Evolutionary conservation across 2,888 invertebrate species (phyloP), one percentile per base, ranked within the genome.

Genomic region (Melinopterus prodromus): DNA sequence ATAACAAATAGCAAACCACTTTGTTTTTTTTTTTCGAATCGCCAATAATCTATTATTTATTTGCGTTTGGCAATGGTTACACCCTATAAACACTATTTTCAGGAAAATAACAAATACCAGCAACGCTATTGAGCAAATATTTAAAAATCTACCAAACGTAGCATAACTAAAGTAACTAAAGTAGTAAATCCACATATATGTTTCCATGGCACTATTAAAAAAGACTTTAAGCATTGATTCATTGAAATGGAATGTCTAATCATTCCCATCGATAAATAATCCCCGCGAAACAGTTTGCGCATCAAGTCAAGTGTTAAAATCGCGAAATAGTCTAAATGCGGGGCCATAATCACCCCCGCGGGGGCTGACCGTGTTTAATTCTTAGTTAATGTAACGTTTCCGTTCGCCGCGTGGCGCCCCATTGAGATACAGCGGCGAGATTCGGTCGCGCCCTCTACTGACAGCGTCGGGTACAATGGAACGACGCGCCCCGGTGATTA

Each of bases 351-450:
- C 53, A 53, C 53, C 12, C 53, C 53, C 53, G 53, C 53, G 53
- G 53, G 53, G 53, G 53, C 53, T 53, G 53, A 53, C 53, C 53
- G 71, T 26, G 71, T 26, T 81, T 84, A 83, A 83, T 82, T 84
- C 84, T 81, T 76, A 79, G 82, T 82, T 84, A 84, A 84, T 81
- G 76, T 82, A 78, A 80, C 81, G 84, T 81, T 84, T 84, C 84
- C 84, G 82, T 79, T 80, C 80, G 74, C 80, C 83, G 76, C 83
- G 83, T 83, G 83, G 79, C 81, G 78, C 80, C 79, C 69, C 77
- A 35, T 70, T 71, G 26, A 37, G 35, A 74, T 36, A 72, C 74
- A 53, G 78, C 69, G 70, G 74, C 78, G 76, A 70, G 70, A 75
- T 36, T 70, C 71, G 16, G 70, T 69, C 78, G 72, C 14, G 69